Percentiles rank a stretch among this genome's conserved stretches.
Evolutionary conservation across 2,888 invertebrate species (phyloP).

Genomic region (Athalia circularis): DNA sequence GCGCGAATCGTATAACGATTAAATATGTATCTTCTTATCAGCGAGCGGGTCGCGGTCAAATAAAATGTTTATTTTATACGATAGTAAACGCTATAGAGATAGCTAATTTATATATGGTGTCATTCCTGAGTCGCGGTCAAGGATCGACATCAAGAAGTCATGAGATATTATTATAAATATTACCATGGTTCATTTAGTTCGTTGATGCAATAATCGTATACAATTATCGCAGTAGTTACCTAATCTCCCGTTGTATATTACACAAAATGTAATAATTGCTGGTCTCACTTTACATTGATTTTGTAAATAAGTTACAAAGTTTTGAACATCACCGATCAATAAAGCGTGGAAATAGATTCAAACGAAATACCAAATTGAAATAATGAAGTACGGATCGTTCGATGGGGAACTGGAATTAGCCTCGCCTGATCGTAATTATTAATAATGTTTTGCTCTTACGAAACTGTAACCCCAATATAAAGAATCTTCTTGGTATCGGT

Average conservation of each 20-base stretch:
- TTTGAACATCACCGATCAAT: no score
- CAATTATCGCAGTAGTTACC: background rate
- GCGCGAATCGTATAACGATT: no score
- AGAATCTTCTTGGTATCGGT: conserved; percentile 16
- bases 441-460: background rate
- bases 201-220: no score
- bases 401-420: background rate
- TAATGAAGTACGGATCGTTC: no score
- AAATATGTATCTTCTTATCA: background rate
- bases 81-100: background rate
- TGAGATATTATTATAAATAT: no score
- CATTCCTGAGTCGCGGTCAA: background rate
- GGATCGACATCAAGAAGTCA: conserved; percentile 1
- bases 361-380: no score
- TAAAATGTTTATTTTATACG: background rate
- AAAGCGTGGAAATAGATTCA: no score
- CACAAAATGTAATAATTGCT: no score
- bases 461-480: conserved; percentile 32
- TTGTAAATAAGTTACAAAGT: background rate
- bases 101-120: background rate
- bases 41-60: conserved; percentile 9
- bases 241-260: no score
- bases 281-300: no score
- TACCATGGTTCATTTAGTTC: no score
- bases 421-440: conserved; percentile 15